Base-by-base conservation (phyloP, 2,797 vertebrate genomes). In the Halcyon smyrnensis region DNA sequence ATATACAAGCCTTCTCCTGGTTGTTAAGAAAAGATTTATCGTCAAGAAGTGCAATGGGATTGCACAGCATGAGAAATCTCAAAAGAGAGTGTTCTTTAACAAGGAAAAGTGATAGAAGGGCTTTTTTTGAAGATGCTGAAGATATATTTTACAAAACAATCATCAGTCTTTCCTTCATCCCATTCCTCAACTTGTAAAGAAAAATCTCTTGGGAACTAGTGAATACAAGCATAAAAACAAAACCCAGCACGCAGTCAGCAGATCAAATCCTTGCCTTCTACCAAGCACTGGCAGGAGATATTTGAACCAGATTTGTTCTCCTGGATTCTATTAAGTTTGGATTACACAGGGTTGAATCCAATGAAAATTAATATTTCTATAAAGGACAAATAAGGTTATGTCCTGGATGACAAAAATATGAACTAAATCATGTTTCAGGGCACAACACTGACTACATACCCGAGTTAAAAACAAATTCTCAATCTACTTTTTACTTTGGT, bases 321-420 rank as follows among this genome's bases (percentile, higher is more conserved):
- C 4, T 76, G 57, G 27, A 85, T 34, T 54, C n/a, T 48, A 74
- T 63, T 90, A 78, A 64, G 7, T 88, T 91, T 23, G 20, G 74
- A 93, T 88, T 92, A 88, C 86, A 81, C 45, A n/a, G 54, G 14
- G 28, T 57, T 62, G 83, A 91, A 95, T 90, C 79, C 83, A 95
- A 51, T 32, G n/a, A 95, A 95, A 95, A 86, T 86, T 87, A 88
- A 63, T 84, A 75, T 86, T 93, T 83, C 84, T 88, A 75, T 56
- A 78, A 65, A 85, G 39, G 43, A 74, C 53, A 84, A 88, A 84
- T 54, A 85, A 92, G 75, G 68, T 65, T 80, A 41, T 60, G 32
- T 60, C 82, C 73, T 67, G 41, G 36, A 93, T 82, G 77, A 84
- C 46, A 90, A 93, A 91, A 94, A 63, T 51, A 84, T 95, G 65